phyloP scores from a whole-genome alignment of 2,113 vertebrate genomes.

The Cyrtonyx montezumae region DNA sequence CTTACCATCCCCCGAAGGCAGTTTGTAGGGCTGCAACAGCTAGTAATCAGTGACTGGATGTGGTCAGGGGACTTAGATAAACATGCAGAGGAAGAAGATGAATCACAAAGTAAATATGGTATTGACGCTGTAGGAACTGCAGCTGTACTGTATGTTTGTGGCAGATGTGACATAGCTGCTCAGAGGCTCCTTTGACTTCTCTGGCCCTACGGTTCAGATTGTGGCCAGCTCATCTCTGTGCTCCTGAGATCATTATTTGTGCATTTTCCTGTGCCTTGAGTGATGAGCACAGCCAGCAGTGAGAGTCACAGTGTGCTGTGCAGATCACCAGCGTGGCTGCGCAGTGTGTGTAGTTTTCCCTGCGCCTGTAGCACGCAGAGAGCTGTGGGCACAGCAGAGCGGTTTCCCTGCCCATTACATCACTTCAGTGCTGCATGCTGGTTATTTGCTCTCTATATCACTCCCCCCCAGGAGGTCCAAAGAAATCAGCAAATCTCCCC shows the following conservation, averaged over 20 bases:
- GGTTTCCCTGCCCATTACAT: constrained; percentile 3
- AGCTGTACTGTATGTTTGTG: background rate
- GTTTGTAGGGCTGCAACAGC: constrained; percentile 63
- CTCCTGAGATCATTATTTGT: background rate
- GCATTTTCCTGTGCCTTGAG: background rate
- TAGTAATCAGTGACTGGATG: constrained; percentile 72
- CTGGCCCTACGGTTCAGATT: too few species aligned
- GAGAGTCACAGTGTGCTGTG: background rate
- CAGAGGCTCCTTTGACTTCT: background rate
- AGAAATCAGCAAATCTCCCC: constrained; percentile 61
- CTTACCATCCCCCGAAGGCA: constrained; percentile 52
- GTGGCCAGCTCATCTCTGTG: background rate
- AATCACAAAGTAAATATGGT: constrained; percentile 63
- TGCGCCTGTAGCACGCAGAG: background rate
- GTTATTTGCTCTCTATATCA: constrained; percentile 65
- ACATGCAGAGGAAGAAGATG: constrained; percentile 54
- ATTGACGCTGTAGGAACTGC: constrained; percentile 33
- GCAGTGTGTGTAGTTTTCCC: background rate
- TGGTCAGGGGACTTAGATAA: constrained; percentile 68
- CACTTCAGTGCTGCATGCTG: background rate
- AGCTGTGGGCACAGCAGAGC: background rate
- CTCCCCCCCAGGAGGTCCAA: constrained; percentile 41
- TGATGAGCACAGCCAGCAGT: background rate
- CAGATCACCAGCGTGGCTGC: background rate
- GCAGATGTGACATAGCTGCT: background rate